Conservation (phyloP, 2,888 invertebrate genomes). For the Ectemnius lituratus region DNA sequence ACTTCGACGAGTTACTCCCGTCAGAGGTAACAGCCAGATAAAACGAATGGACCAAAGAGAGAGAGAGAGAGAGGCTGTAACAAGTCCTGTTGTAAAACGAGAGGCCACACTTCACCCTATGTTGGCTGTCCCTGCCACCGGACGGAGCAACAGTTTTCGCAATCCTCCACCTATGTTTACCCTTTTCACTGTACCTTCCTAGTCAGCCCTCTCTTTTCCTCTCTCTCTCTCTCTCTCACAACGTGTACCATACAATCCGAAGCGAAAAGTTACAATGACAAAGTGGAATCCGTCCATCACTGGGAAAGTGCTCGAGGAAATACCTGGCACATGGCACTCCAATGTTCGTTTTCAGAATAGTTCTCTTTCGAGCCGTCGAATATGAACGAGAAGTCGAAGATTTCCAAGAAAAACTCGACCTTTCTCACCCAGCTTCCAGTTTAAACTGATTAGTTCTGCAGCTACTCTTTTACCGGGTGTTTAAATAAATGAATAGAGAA, state of each 20-base stretch:
- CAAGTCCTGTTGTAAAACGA: slow-evolving; percentile 15
- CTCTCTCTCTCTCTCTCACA: too few species aligned
- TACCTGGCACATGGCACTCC: too few species aligned
- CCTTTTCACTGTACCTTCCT: too few species aligned
- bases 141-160: slow-evolving; percentile 24
- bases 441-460: not conserved
- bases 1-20: slow-evolving; percentile 5
- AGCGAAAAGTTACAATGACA: not conserved
- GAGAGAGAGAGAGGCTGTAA: slow-evolving; percentile 18
- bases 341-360: too few species aligned
- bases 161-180: slow-evolving; percentile 25
- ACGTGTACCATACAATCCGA: too few species aligned
- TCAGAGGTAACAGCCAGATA: not conserved
- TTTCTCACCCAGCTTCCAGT: not conserved
- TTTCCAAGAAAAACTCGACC: too few species aligned
- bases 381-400: too few species aligned
- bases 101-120: too few species aligned
- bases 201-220: too few species aligned
- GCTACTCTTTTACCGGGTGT: not conserved
- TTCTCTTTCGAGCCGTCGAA: too few species aligned
- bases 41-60: not conserved
- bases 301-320: not conserved
- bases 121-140: not conserved
- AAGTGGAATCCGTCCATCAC: not conserved
- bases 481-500: not conserved